Conservation (phyloP, 2,797 vertebrate species). For the Alosa sapidissima region DNA sequence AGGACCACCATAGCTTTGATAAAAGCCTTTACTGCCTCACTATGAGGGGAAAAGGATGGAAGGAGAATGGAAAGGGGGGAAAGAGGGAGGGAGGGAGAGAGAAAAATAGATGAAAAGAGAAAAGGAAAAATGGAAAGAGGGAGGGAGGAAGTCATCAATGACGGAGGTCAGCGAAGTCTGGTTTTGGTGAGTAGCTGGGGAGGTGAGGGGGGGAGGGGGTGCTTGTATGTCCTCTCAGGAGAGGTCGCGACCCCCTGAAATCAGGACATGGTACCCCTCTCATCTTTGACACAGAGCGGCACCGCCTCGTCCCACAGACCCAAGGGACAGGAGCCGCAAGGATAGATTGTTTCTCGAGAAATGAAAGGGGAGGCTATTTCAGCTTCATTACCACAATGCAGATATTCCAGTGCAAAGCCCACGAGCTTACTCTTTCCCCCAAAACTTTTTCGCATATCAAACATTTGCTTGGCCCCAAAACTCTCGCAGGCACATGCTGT, state of each 20-base stretch:
- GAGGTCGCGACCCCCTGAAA: slow-evolving; percentile 52
- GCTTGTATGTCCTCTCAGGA: slow-evolving; percentile 48
- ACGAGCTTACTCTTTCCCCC: not conserved
- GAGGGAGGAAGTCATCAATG: slow-evolving; percentile 14
- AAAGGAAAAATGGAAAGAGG: slow-evolving; percentile 5
- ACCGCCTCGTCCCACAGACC: slow-evolving; percentile 44
- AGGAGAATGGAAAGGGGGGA: not conserved
- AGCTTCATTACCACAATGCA: not conserved
- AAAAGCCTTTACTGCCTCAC: not conserved
- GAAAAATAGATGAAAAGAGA: slow-evolving; percentile 24
- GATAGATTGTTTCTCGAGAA: not conserved
- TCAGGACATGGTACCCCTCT: slow-evolving; percentile 37
- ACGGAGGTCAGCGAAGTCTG: slow-evolving; percentile 10
- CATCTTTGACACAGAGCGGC: slow-evolving; percentile 38
- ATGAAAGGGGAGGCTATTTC: not conserved
- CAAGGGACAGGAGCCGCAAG: not conserved
- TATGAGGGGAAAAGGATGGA: not conserved
- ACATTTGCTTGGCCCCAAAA: not conserved
- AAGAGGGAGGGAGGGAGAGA: not conserved
- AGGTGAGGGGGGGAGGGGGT: not conserved
- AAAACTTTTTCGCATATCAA: not conserved
- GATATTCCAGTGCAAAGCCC: not conserved
- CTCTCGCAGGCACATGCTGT: not conserved
- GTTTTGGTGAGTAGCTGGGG: not conserved
- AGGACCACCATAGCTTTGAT: not conserved